Evolutionary conservation across 2,797 vertebrate species (phyloP), one percentile per base, ranked within the genome.

Genomic region (Chloroceryle amazona): DNA sequence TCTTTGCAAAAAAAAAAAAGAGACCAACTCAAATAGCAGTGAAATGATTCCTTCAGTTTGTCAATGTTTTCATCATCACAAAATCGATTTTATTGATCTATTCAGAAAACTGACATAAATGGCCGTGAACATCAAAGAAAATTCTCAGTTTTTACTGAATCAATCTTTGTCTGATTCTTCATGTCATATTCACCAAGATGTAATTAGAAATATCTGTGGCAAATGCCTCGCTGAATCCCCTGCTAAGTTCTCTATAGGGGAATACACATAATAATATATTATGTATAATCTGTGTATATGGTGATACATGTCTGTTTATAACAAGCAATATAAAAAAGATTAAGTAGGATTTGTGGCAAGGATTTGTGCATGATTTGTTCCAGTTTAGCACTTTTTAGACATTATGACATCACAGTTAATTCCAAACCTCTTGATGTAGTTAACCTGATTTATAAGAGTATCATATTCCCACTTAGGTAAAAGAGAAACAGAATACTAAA

Each of bases 281-380:
- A 51, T 11, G 11, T 46, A 33, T 47, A 66, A 89, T 66, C 66
- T 70, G 26, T 25, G 42, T 73, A 55, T 87, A 66, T 42, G 35
- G 67, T 44, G 71, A 73, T 63, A 92, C 1, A 1, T 20, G 28
- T 66, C 71, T 95, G 74, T 80, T 97, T 92, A 87, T 60, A 91
- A 76, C 60, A 55, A 55, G 46, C 51, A 91, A 89, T 82, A 91
- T 85, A 82, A 92, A 92, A 93, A 87, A 84, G 91, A 95, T 95
- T 89, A 91, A 92, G 74, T 19, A 66, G 78, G 91, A 92, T 97
- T 90, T 93, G 70, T 79, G 91, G 86, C 84, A 89, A 75, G 81
- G 74, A 92, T 93, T 95, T 86, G 63, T 76, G 75, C 4, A 3
- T 23, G 21, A 86, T 88, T 94, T 90, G 42, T 93, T 95, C 67